These are phyloP conservation scores for Nyctibius bracteatus DNA, from an alignment of 2,113 vertebrate species.

Conservation along the genomic window DNA sequence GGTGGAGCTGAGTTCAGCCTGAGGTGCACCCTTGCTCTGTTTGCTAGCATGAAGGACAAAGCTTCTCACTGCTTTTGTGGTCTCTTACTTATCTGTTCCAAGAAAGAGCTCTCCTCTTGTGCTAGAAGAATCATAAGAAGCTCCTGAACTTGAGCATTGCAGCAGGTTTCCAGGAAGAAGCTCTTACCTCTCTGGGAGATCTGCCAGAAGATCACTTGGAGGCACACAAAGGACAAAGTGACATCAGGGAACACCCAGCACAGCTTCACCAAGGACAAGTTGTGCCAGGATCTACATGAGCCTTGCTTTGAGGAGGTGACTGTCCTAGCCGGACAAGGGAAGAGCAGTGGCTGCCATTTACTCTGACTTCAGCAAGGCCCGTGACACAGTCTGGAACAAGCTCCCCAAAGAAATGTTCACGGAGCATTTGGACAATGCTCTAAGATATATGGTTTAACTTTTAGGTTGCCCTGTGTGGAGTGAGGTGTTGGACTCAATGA, in stretches of 20 bases:
- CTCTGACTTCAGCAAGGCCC: not conserved
- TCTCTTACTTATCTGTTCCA: not conserved
- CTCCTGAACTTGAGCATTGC: not conserved
- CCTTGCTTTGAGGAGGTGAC: not conserved
- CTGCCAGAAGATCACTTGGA: not conserved
- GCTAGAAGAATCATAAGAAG: not conserved
- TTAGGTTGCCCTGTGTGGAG: not conserved
- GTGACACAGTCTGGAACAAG: not conserved
- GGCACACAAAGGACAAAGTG: not conserved
- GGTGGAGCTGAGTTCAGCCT: not conserved
- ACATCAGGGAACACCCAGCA: not conserved
- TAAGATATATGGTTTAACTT: not conserved
- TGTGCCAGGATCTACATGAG: not conserved
- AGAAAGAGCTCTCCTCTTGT: not conserved
- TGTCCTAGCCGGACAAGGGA: not conserved
- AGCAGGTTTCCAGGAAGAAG: not conserved
- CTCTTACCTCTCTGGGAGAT: not conserved
- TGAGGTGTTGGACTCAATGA: not conserved
- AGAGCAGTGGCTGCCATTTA: not conserved
- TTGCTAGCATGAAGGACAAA: not conserved
- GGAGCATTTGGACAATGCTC: not conserved
- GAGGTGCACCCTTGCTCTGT: not conserved
- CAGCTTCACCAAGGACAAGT: not conserved
- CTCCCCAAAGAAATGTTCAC: not conserved
- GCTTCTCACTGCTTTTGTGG: rapidly evolving